phyloP scores from a whole-genome alignment of 2,113 vertebrate species.

The Tyrannus savana region DNA sequence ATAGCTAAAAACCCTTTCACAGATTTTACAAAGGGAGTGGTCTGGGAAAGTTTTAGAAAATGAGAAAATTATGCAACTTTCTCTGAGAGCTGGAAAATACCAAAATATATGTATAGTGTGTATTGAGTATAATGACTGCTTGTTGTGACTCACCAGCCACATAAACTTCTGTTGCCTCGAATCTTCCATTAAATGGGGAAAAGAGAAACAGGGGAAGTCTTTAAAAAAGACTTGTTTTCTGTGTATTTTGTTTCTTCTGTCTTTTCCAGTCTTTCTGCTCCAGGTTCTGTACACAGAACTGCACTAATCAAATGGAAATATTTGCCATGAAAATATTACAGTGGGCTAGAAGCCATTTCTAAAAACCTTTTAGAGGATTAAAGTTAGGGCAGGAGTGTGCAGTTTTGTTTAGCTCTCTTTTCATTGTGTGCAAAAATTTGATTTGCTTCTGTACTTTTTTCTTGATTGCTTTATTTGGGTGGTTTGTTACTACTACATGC shows the following conservation, averaged over 20 bases:
- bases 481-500: not conserved
- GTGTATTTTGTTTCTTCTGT: not conserved
- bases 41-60: slow-evolving; percentile 51
- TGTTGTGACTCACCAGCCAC: slow-evolving; percentile 60
- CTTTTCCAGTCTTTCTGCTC: not conserved
- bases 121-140: not conserved
- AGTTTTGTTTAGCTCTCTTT: not conserved
- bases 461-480: not conserved
- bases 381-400: not conserved
- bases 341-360: not conserved
- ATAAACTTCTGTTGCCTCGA: slow-evolving; percentile 9
- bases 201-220: not conserved
- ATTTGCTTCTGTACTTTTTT: not conserved
- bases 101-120: slow-evolving; percentile 12
- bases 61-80: slow-evolving; percentile 14
- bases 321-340: not conserved
- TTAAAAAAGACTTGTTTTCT: not conserved
- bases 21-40: not conserved
- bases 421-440: not conserved
- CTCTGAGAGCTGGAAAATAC: slow-evolving; percentile 4
- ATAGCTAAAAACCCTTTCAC: slow-evolving; percentile 2
- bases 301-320: not conserved
- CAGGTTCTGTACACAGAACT: not conserved
- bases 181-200: not conserved
- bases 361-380: not conserved